These are phyloP conservation scores for Gavia stellata DNA, from an alignment of 2,113 vertebrate species.

Conservation along the genomic window DNA sequence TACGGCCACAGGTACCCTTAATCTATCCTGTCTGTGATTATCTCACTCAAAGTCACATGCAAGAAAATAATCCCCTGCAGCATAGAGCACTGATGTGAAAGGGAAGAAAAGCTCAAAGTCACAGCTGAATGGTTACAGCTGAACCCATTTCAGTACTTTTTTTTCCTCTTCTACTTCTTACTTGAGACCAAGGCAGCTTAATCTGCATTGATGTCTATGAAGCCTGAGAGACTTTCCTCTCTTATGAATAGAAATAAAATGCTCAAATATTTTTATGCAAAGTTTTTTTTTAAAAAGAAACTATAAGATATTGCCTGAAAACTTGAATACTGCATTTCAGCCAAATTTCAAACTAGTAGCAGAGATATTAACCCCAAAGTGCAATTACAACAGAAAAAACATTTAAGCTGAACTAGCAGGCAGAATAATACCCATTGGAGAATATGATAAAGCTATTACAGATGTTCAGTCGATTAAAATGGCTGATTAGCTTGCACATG, in stretches of 20 bases:
- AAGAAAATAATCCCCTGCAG: slow-evolving; percentile 52
- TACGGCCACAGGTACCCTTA: slow-evolving; percentile 26
- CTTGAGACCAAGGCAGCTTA: slow-evolving; percentile 24
- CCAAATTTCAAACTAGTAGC: neutral
- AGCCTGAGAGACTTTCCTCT: neutral
- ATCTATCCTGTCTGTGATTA: slow-evolving; percentile 44
- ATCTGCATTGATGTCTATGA: slow-evolving; percentile 24
- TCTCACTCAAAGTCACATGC: slow-evolving; percentile 14
- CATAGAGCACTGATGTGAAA: slow-evolving; percentile 23
- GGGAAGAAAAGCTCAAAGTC: slow-evolving; percentile 30
- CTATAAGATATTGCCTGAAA: neutral
- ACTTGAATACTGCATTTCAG: neutral
- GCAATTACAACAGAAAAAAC: neutral
- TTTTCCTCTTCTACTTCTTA: neutral
- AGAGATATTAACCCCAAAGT: slow-evolving; percentile 12
- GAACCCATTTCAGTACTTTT: neutral
- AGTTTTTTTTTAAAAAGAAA: neutral
- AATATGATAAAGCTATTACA: neutral
- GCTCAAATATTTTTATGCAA: neutral
- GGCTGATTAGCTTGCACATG: slow-evolving; percentile 32
- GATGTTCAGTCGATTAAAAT: slow-evolving; percentile 39
- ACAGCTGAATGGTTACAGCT: neutral
- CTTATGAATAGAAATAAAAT: neutral
- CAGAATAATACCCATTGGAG: slow-evolving; percentile 13
- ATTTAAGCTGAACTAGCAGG: neutral